phyloP scores from a whole-genome alignment of 2,888 invertebrate species.

The Muscina levida region DNA sequence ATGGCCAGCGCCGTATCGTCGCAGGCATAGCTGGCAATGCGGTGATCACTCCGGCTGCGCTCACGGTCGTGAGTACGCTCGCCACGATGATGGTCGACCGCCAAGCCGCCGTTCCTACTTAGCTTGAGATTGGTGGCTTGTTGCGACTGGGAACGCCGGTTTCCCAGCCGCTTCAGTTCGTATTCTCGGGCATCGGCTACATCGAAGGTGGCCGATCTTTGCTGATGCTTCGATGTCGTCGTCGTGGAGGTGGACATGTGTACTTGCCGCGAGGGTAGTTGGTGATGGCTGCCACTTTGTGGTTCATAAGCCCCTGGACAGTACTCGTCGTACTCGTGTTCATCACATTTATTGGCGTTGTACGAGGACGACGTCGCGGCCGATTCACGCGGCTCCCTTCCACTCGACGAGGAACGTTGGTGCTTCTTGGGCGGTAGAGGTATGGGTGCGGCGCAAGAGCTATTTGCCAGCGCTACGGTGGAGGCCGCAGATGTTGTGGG shows the following conservation, averaged over 20 bases:
- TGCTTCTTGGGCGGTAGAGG: slow-evolving; percentile 70
- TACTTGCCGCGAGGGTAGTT: slow-evolving; percentile 35
- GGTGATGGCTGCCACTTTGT: slow-evolving; percentile 62
- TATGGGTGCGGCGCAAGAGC: slow-evolving; percentile 69
- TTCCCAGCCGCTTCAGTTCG: slow-evolving; percentile 77
- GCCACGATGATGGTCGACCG: slow-evolving; percentile 63
- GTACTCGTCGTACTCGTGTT: slow-evolving; percentile 78
- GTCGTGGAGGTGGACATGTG: slow-evolving; percentile 52
- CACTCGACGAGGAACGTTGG: slow-evolving; percentile 70
- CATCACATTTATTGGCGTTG: slow-evolving; percentile 76
- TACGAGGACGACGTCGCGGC: slow-evolving; percentile 62
- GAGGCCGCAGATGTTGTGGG: slow-evolving; percentile 73
- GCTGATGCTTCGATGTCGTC: slow-evolving; percentile 66
- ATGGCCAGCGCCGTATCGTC: slow-evolving; percentile 68
- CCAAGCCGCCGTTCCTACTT: slow-evolving; percentile 65
- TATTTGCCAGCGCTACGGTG: slow-evolving; percentile 71
- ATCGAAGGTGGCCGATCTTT: slow-evolving; percentile 77
- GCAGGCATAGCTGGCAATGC: slow-evolving; percentile 75
- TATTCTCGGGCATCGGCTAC: slow-evolving; percentile 77
- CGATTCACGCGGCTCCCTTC: slow-evolving; percentile 56
- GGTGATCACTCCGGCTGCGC: slow-evolving; percentile 76
- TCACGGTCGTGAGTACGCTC: slow-evolving; percentile 71
- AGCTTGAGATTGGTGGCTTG: slow-evolving; percentile 74
- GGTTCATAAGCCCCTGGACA: slow-evolving; percentile 73
- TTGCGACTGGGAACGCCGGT: slow-evolving; percentile 76